These are phyloP conservation scores for Hipparchia semele DNA, from an alignment of 2,888 invertebrate species.

Conservation along the genomic window DNA sequence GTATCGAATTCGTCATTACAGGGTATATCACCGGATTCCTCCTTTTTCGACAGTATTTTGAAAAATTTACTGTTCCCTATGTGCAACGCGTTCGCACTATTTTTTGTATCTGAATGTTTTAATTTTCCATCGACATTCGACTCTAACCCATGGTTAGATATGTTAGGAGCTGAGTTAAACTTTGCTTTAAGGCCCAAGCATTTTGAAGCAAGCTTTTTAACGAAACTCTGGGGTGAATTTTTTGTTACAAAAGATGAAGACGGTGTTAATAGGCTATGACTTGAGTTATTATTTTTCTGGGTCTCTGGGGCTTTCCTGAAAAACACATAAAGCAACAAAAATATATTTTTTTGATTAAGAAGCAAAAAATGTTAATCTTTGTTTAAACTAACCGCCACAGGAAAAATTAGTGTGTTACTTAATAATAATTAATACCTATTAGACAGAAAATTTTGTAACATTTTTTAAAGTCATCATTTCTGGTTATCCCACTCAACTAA, in stretches of 20 bases:
- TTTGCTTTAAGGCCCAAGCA: conserved; percentile 79
- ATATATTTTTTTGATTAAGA: conserved; percentile 16
- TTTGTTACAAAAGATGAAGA: conserved; percentile 76
- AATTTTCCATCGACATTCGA: conserved; percentile 63
- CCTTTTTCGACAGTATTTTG: conserved; percentile 74
- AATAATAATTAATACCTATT: not conserved
- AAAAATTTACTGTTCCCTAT: conserved; percentile 80
- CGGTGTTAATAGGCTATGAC: conserved; percentile 71
- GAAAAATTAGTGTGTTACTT: conserved; percentile 23
- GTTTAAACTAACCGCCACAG: conserved; percentile 48
- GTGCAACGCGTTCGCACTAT: conserved; percentile 62
- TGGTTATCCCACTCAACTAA: conserved; percentile 52
- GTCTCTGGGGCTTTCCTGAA: conserved; percentile 79
- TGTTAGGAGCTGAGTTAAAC: conserved; percentile 79
- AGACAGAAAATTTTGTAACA: conserved; percentile 12
- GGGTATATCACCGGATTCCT: conserved; percentile 72
- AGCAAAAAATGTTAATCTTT: conserved; percentile 36
- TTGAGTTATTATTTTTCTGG: conserved; percentile 76
- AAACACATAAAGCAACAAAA: conserved; percentile 68
- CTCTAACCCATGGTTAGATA: conserved; percentile 67
- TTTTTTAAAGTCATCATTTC: conserved; percentile 7
- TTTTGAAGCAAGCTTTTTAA: conserved; percentile 80
- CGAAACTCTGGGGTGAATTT: conserved; percentile 75
- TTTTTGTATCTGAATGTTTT: conserved; percentile 61
- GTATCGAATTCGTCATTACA: conserved; percentile 79